Conservation (phyloP, 2,888 invertebrate species). For the Protodeltote pygarga region DNA sequence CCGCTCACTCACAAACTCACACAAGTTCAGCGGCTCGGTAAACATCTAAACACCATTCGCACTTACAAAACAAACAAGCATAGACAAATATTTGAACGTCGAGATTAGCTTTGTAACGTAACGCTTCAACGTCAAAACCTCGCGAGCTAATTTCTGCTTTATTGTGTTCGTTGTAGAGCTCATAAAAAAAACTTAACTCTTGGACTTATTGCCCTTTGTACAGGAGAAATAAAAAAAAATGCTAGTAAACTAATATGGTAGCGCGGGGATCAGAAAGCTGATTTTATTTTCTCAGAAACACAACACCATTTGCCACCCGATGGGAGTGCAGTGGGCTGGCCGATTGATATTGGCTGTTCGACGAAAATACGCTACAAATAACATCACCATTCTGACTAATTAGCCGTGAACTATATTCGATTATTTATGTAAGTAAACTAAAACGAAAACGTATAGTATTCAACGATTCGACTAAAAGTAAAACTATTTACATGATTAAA, state of each 20-base stretch:
- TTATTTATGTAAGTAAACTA: background rate
- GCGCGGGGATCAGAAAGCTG: slow-evolving; percentile 72
- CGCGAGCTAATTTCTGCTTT: slow-evolving; percentile 66
- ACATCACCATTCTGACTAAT: background rate
- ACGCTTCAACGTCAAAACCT: slow-evolving; percentile 58
- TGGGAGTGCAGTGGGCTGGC: slow-evolving; percentile 38
- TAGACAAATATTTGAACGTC: slow-evolving; percentile 83
- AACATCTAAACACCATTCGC: slow-evolving; percentile 86
- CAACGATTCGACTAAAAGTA: background rate
- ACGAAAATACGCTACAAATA: slow-evolving; percentile 30
- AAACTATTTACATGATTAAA: background rate
- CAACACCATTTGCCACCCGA: slow-evolving; percentile 57
- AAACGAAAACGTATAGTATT: background rate
- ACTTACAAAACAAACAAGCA: slow-evolving; percentile 85
- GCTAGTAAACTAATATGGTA: slow-evolving; percentile 79
- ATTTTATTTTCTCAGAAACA: slow-evolving; percentile 78
- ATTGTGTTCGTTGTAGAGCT: slow-evolving; percentile 57
- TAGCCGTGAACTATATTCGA: too few species aligned
- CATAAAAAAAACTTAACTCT: slow-evolving; percentile 47
- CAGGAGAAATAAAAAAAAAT: slow-evolving; percentile 60
- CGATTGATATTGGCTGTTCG: slow-evolving; percentile 43
- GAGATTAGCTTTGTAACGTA: slow-evolving; percentile 74
- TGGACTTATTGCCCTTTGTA: slow-evolving; percentile 57
- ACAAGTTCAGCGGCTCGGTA: slow-evolving; percentile 81
- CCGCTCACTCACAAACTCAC: slow-evolving; percentile 64